These are phyloP conservation scores for Dascillus cervinus DNA, from an alignment of 2,888 invertebrate genomes.

Conservation along the genomic window DNA sequence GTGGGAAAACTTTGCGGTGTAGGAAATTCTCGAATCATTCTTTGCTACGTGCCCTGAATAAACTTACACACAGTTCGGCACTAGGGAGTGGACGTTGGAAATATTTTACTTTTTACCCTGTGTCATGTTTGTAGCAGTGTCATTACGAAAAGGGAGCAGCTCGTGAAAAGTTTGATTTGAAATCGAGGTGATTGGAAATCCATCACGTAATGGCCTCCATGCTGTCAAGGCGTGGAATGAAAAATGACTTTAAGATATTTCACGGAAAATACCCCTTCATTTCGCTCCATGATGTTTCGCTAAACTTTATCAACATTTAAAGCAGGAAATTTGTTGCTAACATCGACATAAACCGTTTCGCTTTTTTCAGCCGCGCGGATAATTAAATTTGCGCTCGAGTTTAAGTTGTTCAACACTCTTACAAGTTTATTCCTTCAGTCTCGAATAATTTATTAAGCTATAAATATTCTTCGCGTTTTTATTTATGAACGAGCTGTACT, in stretches of 20 bases:
- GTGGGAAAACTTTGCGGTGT: constrained; percentile 19
- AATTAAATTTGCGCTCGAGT: no score
- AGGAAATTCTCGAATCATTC: constrained; percentile 24
- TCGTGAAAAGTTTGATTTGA: constrained; percentile 32
- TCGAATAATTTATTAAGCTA: no score
- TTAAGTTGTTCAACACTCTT: no score
- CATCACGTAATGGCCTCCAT: constrained; percentile 32
- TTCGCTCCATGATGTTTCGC: constrained; percentile 2
- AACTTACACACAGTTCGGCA: no score
- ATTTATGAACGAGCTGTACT: no score
- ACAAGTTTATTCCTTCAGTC: no score
- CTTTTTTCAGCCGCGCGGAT: no score
- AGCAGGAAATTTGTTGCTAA: no score
- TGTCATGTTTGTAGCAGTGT: constrained; percentile 26
- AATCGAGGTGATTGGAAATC: constrained; percentile 37
- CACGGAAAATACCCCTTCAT: constrained; percentile 10
- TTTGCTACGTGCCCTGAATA: constrained; percentile 27
- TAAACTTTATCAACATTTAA: no score
- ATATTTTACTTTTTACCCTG: constrained; percentile 23
- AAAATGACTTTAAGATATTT: constrained; percentile 29
- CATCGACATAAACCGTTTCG: no score
- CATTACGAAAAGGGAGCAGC: constrained; percentile 26
- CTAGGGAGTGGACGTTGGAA: constrained; percentile 24
- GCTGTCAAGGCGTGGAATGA: constrained; percentile 32
- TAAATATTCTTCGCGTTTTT: no score